Evolutionary conservation across 2,888 invertebrate genomes (phyloP).

Genomic region (Clostera curtula): DNA sequence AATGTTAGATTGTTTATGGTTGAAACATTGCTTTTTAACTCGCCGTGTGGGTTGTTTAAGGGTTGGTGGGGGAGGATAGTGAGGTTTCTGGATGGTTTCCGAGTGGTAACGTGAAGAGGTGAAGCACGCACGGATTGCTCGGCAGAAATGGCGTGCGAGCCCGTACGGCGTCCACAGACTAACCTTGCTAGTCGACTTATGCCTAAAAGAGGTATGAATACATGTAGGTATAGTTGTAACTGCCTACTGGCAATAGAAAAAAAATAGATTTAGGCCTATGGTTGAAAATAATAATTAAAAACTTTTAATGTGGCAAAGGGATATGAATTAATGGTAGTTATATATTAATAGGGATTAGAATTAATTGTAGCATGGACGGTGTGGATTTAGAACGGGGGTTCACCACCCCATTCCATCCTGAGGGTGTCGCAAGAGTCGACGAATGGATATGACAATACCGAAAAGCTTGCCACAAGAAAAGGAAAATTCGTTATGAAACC

Average conservation of each 20-base stretch:
- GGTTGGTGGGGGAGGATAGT: not conserved
- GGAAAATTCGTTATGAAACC: no score
- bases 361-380: no score
- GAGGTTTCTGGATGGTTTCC: not conserved
- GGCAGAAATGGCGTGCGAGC: slow-evolving; percentile 1
- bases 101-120: not conserved
- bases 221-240: not conserved
- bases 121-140: not conserved
- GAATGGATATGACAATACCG: no score
- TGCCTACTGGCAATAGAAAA: slow-evolving; percentile 1
- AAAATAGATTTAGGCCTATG: not conserved
- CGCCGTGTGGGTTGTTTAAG: slow-evolving; percentile 1
- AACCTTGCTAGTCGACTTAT: slow-evolving; percentile 1
- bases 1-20: no score
- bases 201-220: slow-evolving; percentile 1
- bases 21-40: no score
- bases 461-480: no score
- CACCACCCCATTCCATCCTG: no score
- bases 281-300: not conserved
- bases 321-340: no score
- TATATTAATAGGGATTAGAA: no score
- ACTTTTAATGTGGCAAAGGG: no score
- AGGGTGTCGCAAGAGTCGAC: no score
- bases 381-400: no score
- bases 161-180: not conserved